Base-by-base conservation (phyloP, 2,113 vertebrate species). In the Hemiscyllium ocellatum region DNA sequence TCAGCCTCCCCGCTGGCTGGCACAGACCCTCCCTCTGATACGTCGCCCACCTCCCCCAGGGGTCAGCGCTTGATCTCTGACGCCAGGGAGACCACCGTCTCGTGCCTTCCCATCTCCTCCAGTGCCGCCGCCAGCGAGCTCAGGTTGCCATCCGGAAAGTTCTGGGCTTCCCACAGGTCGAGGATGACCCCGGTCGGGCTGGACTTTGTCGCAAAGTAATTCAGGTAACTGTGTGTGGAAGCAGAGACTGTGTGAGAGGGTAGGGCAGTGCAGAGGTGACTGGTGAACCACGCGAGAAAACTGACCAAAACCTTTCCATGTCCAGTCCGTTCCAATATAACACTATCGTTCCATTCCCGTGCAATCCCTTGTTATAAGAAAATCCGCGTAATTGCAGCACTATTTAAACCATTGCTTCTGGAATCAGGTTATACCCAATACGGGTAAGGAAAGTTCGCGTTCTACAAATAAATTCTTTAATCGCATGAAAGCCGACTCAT, bases 101-200 rank as follows among this genome's bases (percentile, higher is more conserved):
- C 98, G 0, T 98, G 98, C 96, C 98, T 98, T 96, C 99, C 99
- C 99, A 99, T 99, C 97, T 99, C 98, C 97, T 99, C 99, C 95
- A 99, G 97, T 96, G 99, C 99, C 0, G 99, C 98, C 0, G 99
- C 99, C 97, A 99, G 97, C 96, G 98, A 97, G 96, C 98, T 99
- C 96, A 99, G 98, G 97, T 99, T 99, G 96, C 99, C 99, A 0
- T 99, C 99, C 0, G 98, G 98, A 97, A 99, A 99, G 97, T 99
- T 98, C 97, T 99, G 99, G 76, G 98, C 98, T 97, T 99, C 99
- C 99, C 99, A 99, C 13, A 99, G 98, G 97, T 99, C 99, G 97
- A 99, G 97, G 97, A 99, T 99, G 65, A 99, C 98, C 0, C 99
- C 99, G 0, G 99, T 99, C 0, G 99, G 99, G 96, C 99, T 99